Percentiles rank a stretch among this genome's conserved stretches.
Evolutionary conservation across 2,113 vertebrate genomes (phyloP).

Genomic region (Synodontis membranacea): DNA sequence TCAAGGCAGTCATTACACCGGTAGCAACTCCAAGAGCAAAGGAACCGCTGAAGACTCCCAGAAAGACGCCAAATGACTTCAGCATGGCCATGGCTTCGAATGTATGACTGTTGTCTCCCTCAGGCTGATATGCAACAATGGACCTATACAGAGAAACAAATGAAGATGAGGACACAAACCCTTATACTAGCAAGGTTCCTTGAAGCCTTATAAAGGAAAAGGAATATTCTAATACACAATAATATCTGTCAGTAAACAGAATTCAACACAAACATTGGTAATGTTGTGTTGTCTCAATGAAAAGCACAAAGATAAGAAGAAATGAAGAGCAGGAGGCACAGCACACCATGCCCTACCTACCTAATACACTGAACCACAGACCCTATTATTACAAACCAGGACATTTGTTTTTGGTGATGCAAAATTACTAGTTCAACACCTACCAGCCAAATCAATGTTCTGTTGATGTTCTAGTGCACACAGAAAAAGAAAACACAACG

Average conservation of each 20-base stretch:
- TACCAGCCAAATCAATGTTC: neutral
- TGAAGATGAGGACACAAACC: conserved; percentile 12
- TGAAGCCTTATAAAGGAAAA: neutral
- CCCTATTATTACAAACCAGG: neutral
- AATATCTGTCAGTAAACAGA: neutral
- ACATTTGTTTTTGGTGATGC: conserved; percentile 1
- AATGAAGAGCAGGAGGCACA: conserved; percentile 14
- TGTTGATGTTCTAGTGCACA: neutral
- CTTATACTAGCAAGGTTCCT: neutral
- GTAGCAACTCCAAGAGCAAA: conserved; percentile 95
- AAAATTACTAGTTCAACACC: neutral
- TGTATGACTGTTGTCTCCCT: conserved; percentile 92
- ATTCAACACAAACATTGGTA: conserved; percentile 18
- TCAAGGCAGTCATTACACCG: conserved; percentile 92
- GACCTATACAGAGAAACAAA: conserved; percentile 74
- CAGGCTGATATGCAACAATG: conserved; percentile 92
- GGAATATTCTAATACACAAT: neutral
- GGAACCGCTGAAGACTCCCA: conserved; percentile 97
- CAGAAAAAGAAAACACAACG: neutral
- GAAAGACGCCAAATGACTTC: conserved; percentile 92
- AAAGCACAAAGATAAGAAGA: conserved; percentile 14
- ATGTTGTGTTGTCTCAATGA: conserved; percentile 31
- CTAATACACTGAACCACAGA: neutral
- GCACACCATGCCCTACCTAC: conserved; percentile 23
- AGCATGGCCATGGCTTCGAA: conserved; percentile 93